A percentile compares a stretch with the other conserved stretches of the same genome.
phyloP scores from a whole-genome alignment of 2,113 vertebrate genomes.

The Ardeotis arabs region DNA sequence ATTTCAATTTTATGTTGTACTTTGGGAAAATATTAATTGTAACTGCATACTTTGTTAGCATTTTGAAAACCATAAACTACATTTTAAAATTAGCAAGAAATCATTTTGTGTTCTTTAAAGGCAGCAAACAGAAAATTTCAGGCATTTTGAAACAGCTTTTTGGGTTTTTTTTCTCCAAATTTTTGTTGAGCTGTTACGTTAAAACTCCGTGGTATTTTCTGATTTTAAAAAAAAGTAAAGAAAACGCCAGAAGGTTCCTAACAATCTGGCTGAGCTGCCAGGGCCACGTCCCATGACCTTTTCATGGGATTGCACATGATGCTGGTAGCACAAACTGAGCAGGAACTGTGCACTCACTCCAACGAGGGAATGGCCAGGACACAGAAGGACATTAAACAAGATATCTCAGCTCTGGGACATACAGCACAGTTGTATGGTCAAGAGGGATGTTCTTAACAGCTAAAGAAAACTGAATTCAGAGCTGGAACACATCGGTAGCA shows the following conservation, averaged over 20 bases:
- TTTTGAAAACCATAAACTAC: neutral
- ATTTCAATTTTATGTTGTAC: neutral
- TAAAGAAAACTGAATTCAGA: neutral
- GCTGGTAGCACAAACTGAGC: neutral
- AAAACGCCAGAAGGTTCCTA: neutral
- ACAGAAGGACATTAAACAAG: neutral
- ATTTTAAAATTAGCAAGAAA: neutral
- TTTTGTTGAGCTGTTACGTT: neutral
- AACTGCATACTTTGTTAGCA: neutral
- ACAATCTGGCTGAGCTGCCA: neutral
- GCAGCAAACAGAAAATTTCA: neutral
- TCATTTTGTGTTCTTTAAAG: neutral
- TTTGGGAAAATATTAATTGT: neutral
- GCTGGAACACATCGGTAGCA: neutral
- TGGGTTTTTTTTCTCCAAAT: neutral
- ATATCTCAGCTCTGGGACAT: neutral
- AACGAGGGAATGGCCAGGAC: neutral
- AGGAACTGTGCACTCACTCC: neutral
- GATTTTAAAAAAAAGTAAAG: neutral
- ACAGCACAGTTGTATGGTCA: neutral
- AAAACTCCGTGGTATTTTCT: neutral
- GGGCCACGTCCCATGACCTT: slow-evolving; percentile 6
- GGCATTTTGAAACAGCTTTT: neutral
- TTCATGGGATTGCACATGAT: neutral
- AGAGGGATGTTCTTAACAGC: neutral